Percentiles rank a stretch among this genome's conserved stretches.
Conservation (phyloP, 2,797 vertebrate species). For the Xyrichtys novacula region DNA sequence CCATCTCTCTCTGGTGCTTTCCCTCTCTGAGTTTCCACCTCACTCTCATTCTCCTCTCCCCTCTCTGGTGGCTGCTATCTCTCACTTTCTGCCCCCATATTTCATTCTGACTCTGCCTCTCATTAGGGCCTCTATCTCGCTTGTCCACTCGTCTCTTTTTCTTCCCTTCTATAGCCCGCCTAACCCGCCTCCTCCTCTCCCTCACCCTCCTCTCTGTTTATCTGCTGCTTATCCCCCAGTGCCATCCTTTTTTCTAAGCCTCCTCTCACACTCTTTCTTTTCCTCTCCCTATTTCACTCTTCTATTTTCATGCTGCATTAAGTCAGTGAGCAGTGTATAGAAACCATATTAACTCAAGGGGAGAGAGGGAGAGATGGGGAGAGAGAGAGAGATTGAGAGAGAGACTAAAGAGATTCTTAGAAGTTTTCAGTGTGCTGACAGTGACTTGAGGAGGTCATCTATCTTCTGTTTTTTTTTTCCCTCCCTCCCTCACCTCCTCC, state of each 20-base stretch:
- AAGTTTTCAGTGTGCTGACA: slow-evolving; percentile 46
- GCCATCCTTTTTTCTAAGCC: slow-evolving; percentile 25
- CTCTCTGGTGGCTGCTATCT: slow-evolving; percentile 28
- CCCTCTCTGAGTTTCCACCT: slow-evolving; percentile 36
- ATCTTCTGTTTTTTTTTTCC: slow-evolving; percentile 43
- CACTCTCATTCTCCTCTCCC: neutral
- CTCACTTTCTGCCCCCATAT: slow-evolving; percentile 46
- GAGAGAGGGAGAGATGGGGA: neutral
- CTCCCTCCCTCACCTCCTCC: slow-evolving; percentile 16
- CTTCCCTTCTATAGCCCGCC: slow-evolving; percentile 2
- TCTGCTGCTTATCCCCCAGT: slow-evolving; percentile 20
- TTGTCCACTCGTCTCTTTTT: slow-evolving; percentile 46
- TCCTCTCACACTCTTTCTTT: slow-evolving; percentile 23
- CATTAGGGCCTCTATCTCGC: slow-evolving; percentile 55
- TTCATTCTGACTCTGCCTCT: slow-evolving; percentile 62
- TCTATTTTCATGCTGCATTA: slow-evolving; percentile 67
- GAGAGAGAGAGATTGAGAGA: neutral
- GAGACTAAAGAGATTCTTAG: slow-evolving; percentile 32
- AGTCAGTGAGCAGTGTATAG: slow-evolving; percentile 55
- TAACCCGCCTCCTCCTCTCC: slow-evolving; percentile 2
- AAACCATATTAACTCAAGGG: slow-evolving; percentile 49
- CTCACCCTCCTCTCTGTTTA: slow-evolving; percentile 24
- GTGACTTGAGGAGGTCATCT: slow-evolving; percentile 56
- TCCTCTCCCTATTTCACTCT: slow-evolving; percentile 22
- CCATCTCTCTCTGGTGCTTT: slow-evolving; percentile 39